A percentile compares a stretch with the other conserved stretches of the same genome.
These are phyloP conservation scores for Bombus superbus DNA, from an alignment of 1,140 invertebrate genomes.

Conservation along the genomic window DNA sequence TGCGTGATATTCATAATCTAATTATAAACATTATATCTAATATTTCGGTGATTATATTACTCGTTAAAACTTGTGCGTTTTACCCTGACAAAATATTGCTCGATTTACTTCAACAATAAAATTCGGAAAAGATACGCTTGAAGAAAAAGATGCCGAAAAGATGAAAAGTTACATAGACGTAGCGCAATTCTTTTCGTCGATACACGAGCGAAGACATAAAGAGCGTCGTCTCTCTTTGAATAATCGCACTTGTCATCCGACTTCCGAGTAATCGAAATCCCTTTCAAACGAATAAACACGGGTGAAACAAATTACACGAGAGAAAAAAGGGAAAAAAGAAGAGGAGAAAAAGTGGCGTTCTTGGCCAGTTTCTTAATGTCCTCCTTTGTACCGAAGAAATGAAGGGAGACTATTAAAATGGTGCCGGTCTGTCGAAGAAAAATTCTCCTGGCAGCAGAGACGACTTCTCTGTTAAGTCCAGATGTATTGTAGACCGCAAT, in stretches of 20 bases:
- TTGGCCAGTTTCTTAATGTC: not conserved
- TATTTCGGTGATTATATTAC: too few species aligned
- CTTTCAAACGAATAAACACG: not conserved
- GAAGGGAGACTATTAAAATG: conserved; percentile 37
- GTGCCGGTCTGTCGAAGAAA: conserved; percentile 8
- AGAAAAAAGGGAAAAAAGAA: too few species aligned
- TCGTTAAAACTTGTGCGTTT: too few species aligned
- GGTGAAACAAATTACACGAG: not conserved
- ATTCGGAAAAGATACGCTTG: too few species aligned
- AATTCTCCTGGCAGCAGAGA: conserved; percentile 13
- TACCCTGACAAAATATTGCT: too few species aligned
- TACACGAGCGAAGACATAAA: not conserved
- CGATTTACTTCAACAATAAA: too few species aligned
- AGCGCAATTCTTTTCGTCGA: not conserved
- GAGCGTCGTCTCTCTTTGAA: not conserved
- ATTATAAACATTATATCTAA: too few species aligned
- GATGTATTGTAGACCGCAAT: conserved; percentile 29
- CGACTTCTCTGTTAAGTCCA: conserved; percentile 43
- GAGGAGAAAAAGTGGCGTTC: not conserved
- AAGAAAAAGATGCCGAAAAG: too few species aligned
- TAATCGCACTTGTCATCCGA: not conserved
- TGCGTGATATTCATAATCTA: too few species aligned
- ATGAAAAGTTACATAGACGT: too few species aligned
- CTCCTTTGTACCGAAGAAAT: not conserved
- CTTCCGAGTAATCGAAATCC: not conserved